Evolutionary conservation across 1,140 invertebrate species (phyloP), one percentile per base, ranked within the genome.

Genomic region (Lasioglossum baleicum): DNA sequence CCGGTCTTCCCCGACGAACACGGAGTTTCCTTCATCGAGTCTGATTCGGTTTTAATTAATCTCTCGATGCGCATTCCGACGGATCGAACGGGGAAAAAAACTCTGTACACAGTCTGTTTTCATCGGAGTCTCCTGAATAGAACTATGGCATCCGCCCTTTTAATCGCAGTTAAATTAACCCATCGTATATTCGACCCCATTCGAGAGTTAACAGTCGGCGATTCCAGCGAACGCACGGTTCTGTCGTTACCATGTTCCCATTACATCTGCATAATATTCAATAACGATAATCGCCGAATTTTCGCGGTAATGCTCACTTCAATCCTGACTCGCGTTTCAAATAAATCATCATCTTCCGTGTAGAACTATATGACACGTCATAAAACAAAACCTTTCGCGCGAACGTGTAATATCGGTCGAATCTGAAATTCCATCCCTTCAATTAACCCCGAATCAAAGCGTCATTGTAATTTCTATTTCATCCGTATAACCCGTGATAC

Each of bases 221-320:
- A 58, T 58, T n/a, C 56, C 7, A 58, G 20, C 20, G 56, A 58
- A n/a, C 17, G 7, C 17, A n/a, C 56, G 20, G 44, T 20, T 58
- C 56, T 8, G n/a, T 58, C 56, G n/a, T 58, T 20, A 58, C 20
- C 56, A 20, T n/a, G 56, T n/a, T n/a, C 56, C 35, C 7, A 58
- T 58, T n/a, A 7, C n/a, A 58, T 58, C 22, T 58, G 56, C 56
- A 58, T 58, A 58, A 58, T 58, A n/a, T 58, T 58, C 56, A n/a
- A 58, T n/a, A 20, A 58, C 56, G 56, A 58, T 58, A 58, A 58
- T 58, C 56, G 20, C 17, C 8, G 56, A 58, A 58, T 58, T 58
- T n/a, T n/a, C 56, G 7, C n/a, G 56, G 8, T 58, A n/a, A 58
- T 58, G 56, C n/a, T 58, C 56, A n/a, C 4, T 58, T 22, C 10